These are phyloP conservation scores for Danaus melanippus DNA, from an alignment of 1,140 invertebrate genomes.

Conservation along the genomic window DNA sequence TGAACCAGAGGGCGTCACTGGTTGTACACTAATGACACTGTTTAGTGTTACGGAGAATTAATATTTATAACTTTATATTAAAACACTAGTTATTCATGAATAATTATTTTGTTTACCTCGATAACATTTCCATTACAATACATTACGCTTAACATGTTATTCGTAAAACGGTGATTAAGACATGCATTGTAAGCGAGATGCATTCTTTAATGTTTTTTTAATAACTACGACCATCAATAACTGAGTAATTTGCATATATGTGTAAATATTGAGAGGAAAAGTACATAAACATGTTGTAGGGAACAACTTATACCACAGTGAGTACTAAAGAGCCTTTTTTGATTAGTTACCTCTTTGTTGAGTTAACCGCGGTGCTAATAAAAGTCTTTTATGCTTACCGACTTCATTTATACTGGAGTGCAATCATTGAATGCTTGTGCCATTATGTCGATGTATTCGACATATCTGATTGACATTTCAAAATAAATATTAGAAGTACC, in stretches of 20 bases:
- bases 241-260: constrained; percentile 5
- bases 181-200: no score
- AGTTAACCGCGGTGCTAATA: constrained; percentile 39
- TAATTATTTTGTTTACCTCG: not conserved
- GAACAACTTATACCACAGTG: constrained; percentile 5
- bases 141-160: no score
- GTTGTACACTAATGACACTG: constrained; percentile 12
- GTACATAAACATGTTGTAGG: constrained; percentile 14
- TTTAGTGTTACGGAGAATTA: constrained; percentile 8
- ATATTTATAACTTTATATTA: no score
- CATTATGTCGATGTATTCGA: constrained; percentile 1
- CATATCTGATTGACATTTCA: constrained; percentile 23
- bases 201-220: no score
- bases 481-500: constrained; percentile 16
- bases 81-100: not conserved
- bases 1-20: constrained; percentile 33
- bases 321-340: constrained; percentile 33
- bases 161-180: no score
- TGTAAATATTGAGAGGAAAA: constrained; percentile 6
- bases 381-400: constrained; percentile 48
- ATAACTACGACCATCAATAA: not conserved
- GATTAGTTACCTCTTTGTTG: constrained; percentile 46
- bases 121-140: no score
- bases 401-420: constrained; percentile 36
- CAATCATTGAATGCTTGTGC: constrained; percentile 29